Evolutionary conservation across 2,888 invertebrate genomes (phyloP).

Genomic region (Alitta virens): DNA sequence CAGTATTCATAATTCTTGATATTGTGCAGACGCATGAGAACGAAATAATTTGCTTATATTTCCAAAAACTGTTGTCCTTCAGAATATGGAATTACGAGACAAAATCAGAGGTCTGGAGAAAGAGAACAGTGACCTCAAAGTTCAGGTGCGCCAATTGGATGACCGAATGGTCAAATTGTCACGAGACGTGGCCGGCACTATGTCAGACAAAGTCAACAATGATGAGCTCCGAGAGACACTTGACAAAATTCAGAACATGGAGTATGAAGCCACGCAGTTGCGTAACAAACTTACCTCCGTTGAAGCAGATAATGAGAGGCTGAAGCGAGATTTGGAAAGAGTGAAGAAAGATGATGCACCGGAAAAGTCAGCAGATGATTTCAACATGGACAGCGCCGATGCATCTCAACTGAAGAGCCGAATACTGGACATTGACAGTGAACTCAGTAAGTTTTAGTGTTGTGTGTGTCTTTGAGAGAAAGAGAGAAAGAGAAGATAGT

Average conservation of each 20-base stretch:
- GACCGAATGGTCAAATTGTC: slow-evolving; percentile 31
- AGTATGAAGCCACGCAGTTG: slow-evolving; percentile 73
- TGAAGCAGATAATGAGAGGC: slow-evolving; percentile 60
- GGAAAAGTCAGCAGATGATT: not conserved
- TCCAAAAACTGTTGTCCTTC: slow-evolving; percentile 39
- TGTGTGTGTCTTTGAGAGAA: no score
- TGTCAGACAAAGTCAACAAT: not conserved
- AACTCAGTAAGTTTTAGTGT: slow-evolving; percentile 64
- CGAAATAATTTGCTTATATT: not conserved
- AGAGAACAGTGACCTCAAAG: slow-evolving; percentile 32
- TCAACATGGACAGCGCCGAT: slow-evolving; percentile 16
- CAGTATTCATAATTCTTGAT: no score
- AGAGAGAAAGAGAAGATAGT: no score
- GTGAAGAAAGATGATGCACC: slow-evolving; percentile 1
- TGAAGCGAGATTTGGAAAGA: slow-evolving; percentile 17
- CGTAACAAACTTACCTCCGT: slow-evolving; percentile 65
- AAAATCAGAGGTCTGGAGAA: slow-evolving; percentile 67
- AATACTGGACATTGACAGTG: slow-evolving; percentile 83
- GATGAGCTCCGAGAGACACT: slow-evolving; percentile 16
- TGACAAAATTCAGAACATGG: slow-evolving; percentile 74
- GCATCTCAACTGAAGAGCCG: slow-evolving; percentile 65
- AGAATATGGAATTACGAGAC: slow-evolving; percentile 62
- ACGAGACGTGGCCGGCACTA: slow-evolving; percentile 16
- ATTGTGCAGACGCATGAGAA: no score
- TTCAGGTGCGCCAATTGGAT: slow-evolving; percentile 32